Base-by-base conservation (phyloP, 2,797 vertebrate species). In the Parauchenoglanis ngamensis region DNA sequence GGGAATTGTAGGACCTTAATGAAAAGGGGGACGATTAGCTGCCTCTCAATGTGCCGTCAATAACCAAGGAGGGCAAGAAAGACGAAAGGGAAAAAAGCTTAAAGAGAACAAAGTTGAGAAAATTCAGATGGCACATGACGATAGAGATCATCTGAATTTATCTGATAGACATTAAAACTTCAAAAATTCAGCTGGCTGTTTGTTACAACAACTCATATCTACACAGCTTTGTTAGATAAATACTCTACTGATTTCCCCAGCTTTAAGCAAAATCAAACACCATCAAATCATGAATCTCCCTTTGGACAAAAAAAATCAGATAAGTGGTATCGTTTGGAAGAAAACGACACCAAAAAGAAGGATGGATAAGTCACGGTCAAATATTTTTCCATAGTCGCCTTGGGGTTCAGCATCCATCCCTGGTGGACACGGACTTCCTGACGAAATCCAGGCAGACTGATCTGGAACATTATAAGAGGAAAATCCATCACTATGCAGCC, bases 401-500 rank as follows among this genome's bases (percentile, higher is more conserved):
- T 91, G 89, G 93, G 87, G 85, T 88, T 86, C 40, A 54, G 28
- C 56, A 61, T 76, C 46, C 28, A 23, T 63, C 85, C 86, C 86
- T 65, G 89, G 85, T 85, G 90, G 89, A 91, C 89, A 88, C 88
- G 89, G 92, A 87, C 90, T 84, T 87, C 90, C 76, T 89, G 52
- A 40, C 54, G 88, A 88, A 91, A 77, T 87, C 84, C 68, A 85
- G 90, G 89, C 92, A 93, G 92, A 89, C 91, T 90, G 90, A 92
- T 94, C 93, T 93, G 92, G 95, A 93, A 91, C 90, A 94, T 94
- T 94, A 92, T 91, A 91, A 90, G 89, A 90, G 90, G 92, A 93
- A 93, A 95, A 96, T 96, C 95, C 93, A 95, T 96, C 96, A 95
- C 94, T 91, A 95, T 95, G 95, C 94, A 92, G 91, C 91, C 92